Base-by-base conservation (phyloP, 2,797 vertebrate genomes). In the Cebuella pygmaea region DNA sequence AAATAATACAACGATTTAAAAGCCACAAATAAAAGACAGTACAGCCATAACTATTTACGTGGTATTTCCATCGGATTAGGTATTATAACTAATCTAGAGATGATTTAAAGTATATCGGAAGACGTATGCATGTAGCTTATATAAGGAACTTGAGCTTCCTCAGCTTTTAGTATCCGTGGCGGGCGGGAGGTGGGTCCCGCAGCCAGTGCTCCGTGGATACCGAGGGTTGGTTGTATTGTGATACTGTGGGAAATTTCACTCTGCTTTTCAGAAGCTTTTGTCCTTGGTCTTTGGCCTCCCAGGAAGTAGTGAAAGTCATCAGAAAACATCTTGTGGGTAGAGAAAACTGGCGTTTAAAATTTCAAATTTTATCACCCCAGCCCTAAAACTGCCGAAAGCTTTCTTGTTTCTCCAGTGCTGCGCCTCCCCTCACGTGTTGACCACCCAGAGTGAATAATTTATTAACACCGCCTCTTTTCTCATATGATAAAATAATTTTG, bases 351-450 rank as follows among this genome's bases (percentile, higher is more conserved):
- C n/a, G 19, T 17, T 85, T 61, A 10, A 12, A 50, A 76, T 78
- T 52, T 41, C n/a, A 52, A 20, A 36, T 46, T 7, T 75, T 22
- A 41, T 78, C 36, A 26, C 30, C 4, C 0, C 6, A n/a, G 74
- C 13, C 30, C n/a, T 20, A 15, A 46, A 19, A 14, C 9, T n/a
- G 9, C 46, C 22, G 1, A 55, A 55, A 55, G 36, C 7, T 78
- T 14, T 2, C 48, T 36, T 36, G 36, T 67, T n/a, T 67, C 20
- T 44, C 20, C 27, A 44, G 46, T 4, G 46, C 59, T 15, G 7
- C 0, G 0, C 27, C 24, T n/a, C 20, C 10, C 36, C 24, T n/a
- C 27, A 4, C 20, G 9, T 13, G 5, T 8, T 14, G 22, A 36
- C 20, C 48, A 36, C 22, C 15, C 14, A 7, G 30, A n/a, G 30